A percentile compares a stretch with the other conserved stretches of the same genome.
These are phyloP conservation scores for Tenualosa thibaudeaui DNA, from an alignment of 2,797 vertebrate species.

Conservation along the genomic window DNA sequence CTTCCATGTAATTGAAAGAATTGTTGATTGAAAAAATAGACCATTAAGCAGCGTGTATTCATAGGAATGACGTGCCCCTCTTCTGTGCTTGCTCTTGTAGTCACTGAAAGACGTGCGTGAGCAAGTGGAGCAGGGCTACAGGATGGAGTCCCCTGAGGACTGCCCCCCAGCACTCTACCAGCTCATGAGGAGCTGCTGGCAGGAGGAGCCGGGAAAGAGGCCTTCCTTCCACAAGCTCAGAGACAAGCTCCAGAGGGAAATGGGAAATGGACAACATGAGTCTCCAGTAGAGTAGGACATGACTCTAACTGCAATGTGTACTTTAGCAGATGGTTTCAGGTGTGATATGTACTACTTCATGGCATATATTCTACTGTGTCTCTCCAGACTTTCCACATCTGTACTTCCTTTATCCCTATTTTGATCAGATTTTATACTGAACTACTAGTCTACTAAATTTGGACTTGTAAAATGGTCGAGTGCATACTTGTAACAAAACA, in stretches of 20 bases:
- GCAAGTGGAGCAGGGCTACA: conserved; percentile 81
- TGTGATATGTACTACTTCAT: background rate
- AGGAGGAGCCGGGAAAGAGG: conserved; percentile 79
- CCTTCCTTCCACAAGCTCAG: conserved; percentile 84
- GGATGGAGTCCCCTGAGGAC: conserved; percentile 85
- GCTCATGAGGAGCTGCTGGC: conserved; percentile 90
- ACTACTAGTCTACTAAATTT: background rate
- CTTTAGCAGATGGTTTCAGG: background rate
- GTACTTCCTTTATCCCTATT: background rate
- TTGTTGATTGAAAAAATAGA: background rate
- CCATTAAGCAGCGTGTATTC: background rate
- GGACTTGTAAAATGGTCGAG: background rate
- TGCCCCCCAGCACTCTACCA: conserved; percentile 75
- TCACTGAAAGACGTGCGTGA: conserved; percentile 82
- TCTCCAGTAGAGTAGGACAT: background rate
- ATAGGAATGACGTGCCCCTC: background rate
- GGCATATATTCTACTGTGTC: background rate
- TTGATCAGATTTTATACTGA: background rate
- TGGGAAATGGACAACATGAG: conserved; percentile 62
- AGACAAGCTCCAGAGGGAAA: conserved; percentile 80
- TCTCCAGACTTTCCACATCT: background rate
- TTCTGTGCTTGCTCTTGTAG: conserved; percentile 57
- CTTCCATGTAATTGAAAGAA: background rate
- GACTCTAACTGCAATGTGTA: too few species aligned
- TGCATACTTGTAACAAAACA: too few species aligned